A percentile compares a stretch with the other conserved stretches of the same genome.
These are phyloP conservation scores for Artemisiospiza belli DNA, from an alignment of 2,113 vertebrate species.

Conservation along the genomic window DNA sequence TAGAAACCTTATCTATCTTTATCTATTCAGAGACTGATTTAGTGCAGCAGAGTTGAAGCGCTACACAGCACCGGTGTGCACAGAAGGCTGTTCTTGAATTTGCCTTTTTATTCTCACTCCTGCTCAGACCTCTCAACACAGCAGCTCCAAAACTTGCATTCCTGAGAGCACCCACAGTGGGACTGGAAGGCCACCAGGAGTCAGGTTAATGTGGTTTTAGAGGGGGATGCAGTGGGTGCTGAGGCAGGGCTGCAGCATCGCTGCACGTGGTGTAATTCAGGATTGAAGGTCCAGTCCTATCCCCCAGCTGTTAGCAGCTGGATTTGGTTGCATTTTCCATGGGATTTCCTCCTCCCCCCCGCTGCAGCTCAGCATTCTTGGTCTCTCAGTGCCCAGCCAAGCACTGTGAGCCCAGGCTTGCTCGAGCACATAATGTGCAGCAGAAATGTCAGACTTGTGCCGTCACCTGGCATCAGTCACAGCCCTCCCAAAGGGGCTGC, in stretches of 20 bases:
- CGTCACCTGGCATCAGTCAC: background rate
- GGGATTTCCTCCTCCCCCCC: background rate
- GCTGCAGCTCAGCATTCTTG: background rate
- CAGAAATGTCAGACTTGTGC: background rate
- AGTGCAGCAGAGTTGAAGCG: background rate
- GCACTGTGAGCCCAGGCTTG: background rate
- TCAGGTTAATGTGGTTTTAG: background rate
- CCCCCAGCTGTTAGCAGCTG: background rate
- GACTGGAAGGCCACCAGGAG: fast-evolving
- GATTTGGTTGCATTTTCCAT: background rate
- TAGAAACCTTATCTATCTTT: background rate
- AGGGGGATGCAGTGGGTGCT: background rate
- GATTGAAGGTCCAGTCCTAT: background rate
- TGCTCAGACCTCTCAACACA: background rate
- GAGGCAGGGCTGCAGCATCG: background rate
- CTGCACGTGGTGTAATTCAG: background rate
- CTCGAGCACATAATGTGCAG: background rate
- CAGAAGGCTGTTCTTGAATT: background rate
- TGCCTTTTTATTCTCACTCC: background rate
- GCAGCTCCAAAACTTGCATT: background rate
- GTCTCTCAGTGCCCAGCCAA: background rate
- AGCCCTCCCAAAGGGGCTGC: background rate
- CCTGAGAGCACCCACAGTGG: background rate
- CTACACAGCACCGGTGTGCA: fast-evolving
- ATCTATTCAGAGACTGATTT: background rate